Base-by-base conservation (phyloP, 1,140 invertebrate species). In the Caerostris darwini region DNA sequence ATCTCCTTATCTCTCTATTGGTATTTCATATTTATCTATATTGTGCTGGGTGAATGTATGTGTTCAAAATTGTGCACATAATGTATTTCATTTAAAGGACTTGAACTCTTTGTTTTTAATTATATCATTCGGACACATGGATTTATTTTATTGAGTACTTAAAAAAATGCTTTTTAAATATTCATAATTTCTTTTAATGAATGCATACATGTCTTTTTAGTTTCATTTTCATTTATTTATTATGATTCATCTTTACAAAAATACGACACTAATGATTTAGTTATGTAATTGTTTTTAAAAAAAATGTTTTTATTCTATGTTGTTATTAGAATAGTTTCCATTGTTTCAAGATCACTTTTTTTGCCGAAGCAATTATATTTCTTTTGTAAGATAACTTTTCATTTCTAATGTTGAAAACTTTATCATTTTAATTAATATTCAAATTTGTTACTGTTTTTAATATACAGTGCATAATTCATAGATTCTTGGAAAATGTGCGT, bases 181-280 rank as follows among this genome's bases (percentile, higher is more conserved):
- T 50, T 77, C 71, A 77, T 77, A 50, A 77, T 34, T 77, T 77
- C 71, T 77, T 77, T 77, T 8, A 77, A 5, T 77, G 34, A 34
- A 12, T 77, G 71, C 71, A 53, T 77, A 17, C 12, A 4, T 50
- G 71, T 77, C 8, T 50, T 77, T 3, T 77, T 34, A 77, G 12
- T 77, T 10, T 50, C 71, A 50, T 77, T 77, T 77, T 77, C 71
- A 77, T 50, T 77, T 77, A 77, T 77, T 77, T 77, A 34, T 34
- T 34, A 77, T 77, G 34, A 50, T 77, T 77, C 71, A 77, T 77
- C 71, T 5, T 77, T 34, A 34, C 34, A 34, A 34, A 34, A 34
- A 34, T 34, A 2, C 34, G 34, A 34, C 34, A 34, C 34, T 34
- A 34, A 34, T 34, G 34, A 34, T 34, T 34, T 34, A 34, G 34